Base-by-base conservation (phyloP, 1,140 invertebrate genomes). In the Chionoecetes opilio region DNA sequence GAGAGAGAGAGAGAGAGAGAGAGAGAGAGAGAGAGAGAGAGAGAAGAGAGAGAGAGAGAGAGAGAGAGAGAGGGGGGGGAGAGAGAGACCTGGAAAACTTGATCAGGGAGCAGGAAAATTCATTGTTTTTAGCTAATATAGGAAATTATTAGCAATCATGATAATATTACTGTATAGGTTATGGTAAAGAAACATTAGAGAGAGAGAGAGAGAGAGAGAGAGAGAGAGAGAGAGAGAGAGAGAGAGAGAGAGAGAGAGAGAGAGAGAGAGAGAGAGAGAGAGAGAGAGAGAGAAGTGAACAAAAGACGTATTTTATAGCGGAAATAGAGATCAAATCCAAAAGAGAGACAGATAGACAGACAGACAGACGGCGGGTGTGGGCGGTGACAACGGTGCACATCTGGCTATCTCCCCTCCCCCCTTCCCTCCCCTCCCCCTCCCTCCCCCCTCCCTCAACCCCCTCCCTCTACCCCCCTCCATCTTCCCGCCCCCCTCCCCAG, bases 311-410 rank as follows among this genome's bases (percentile, higher is more conserved):
- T 46, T 32, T 9, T 1, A 91, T 86, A 29, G 35, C 35, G 32
- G 84, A 86, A 86, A 86, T 34, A 86, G 84, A 86, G 84, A 86
- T 34, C 32, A 34, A 34, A 86, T 17, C n/a, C 14, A 86, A 86
- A 35, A 29, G 32, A 86, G 5, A 86, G 29, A 86, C 84, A 86
- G 29, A 86, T 17, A 86, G 29, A 86, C 32, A 86, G 84, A 86
- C 32, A 26, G 82, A 84, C 26, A 84, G 82, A 84, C 26, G 82
- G 35, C 84, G 35, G n/a, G n/a, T 34, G 84, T 86, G 35, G 46
- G 41, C 21, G 17, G 31, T 8, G 89, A 53, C 35, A 63, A 41
- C 6, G 26, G 31, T 21, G 21, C 63, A 75, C 63, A 75, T 75
- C 63, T 75, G 63, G 21, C 63, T 75, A n/a, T 11, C 37, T 82